phyloP scores from a whole-genome alignment of 2,797 vertebrate species.

The Gephyroberyx darwinii region DNA sequence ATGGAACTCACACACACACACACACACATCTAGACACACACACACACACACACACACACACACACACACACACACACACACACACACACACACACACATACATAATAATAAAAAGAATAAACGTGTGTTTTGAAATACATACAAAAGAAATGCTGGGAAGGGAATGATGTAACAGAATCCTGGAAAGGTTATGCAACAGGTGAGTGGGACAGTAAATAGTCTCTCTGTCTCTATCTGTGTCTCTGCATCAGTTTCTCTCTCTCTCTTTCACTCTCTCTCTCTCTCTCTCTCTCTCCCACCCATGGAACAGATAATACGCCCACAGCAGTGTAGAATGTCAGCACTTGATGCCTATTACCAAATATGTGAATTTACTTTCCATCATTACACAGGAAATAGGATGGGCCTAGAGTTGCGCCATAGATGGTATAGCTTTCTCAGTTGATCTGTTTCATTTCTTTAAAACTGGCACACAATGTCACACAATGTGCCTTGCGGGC shows the following conservation, averaged over 20 bases:
- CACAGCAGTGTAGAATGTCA: slow-evolving; percentile 60
- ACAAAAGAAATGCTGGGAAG: too few relatives aligned
- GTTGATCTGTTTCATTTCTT: slow-evolving; percentile 48
- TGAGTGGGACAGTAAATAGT: background rate
- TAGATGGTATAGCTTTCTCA: slow-evolving; percentile 11
- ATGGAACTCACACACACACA: slow-evolving; percentile 45
- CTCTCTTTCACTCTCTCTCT: background rate
- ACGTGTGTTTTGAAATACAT: background rate
- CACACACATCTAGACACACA: slow-evolving; percentile 39
- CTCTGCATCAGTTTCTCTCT: too few relatives aligned
- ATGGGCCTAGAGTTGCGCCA: slow-evolving; percentile 35
- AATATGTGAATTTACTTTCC: slow-evolving; percentile 62
- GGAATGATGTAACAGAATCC: background rate
- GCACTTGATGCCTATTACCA: slow-evolving; percentile 43
- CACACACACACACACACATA: background rate
- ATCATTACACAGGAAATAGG: slow-evolving; percentile 64
- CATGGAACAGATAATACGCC: slow-evolving; percentile 62
- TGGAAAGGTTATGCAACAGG: background rate
- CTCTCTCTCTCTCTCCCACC: slow-evolving; percentile 49
- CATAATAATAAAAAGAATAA: background rate
- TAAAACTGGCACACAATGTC: too few relatives aligned
- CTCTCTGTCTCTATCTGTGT: background rate
- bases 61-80: background rate
- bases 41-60: background rate
- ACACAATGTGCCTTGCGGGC: too few relatives aligned